Base-by-base conservation (phyloP, 2,797 vertebrate genomes). In the Gouania willdenowi region DNA sequence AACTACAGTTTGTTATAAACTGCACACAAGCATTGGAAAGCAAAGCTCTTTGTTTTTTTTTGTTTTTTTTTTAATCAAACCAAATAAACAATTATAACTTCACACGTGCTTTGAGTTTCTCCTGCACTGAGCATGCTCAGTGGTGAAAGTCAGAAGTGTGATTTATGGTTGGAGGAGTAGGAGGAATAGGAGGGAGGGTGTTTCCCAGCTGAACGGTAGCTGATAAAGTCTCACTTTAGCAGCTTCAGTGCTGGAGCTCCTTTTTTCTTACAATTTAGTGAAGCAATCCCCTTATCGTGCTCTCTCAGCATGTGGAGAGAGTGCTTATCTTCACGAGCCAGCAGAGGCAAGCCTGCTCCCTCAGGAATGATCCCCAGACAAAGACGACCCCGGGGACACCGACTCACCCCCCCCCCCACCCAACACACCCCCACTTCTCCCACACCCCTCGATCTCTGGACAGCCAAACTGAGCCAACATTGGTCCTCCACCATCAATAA, bases 301-400 rank as follows among this genome's bases (percentile, higher is more conserved):
- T 77, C 86, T 87, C 79, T 88, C 94, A 97, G 93, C 89, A 78
- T 88, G 87, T 89, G 87, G 90, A 88, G 91, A 83, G 88, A 90
- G 90, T 81, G 85, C 92, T 94, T 92, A 94, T 94, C 93, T 90
- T 82, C 63, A 71, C 15, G 44, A 87, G 80, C 82, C 91, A 90
- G 85, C 89, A 90, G 90, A 90, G 87, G 88, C 85, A 87, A 89
- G 87, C 84, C 88, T 87, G 89, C 86, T 85, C 82, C 87, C 79
- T 53, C 67, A 81, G 86, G 85, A 88, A 81, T 86, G 78, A 88
- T 81, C 81, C 74, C 60, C 51, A 81, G 84, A 88, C 84, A 88
- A 83, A 88, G 83, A 80, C 64, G 38, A 66, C 84, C 83, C 64
- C 19, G 40, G 75, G 79, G 83, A 81, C 79, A 76, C 65, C 23